Percentiles rank a stretch among this genome's conserved stretches.
These are phyloP conservation scores for Holacanthella duospinosa DNA, from an alignment of 2,888 invertebrate genomes.

Conservation along the genomic window DNA sequence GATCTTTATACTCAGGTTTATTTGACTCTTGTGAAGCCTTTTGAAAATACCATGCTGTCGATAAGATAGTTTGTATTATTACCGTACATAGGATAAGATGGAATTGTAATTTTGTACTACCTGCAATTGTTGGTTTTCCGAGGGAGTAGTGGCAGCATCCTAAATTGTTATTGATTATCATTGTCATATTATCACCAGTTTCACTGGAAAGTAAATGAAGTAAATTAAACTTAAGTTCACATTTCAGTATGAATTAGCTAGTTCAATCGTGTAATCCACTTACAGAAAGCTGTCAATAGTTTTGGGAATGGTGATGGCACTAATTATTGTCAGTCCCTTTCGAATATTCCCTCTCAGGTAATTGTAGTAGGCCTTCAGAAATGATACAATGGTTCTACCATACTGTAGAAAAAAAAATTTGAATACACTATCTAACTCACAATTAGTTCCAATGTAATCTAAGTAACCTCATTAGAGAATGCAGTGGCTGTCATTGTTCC, in stretches of 20 bases:
- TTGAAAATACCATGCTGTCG: constrained; percentile 62
- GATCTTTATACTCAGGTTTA: constrained; percentile 19
- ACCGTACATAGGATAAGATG: no score
- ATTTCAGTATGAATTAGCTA: no score
- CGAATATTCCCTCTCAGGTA: constrained; percentile 54
- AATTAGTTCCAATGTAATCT: no score
- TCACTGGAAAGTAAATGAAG: constrained; percentile 42
- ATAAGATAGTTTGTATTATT: no score
- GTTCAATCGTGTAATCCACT: constrained; percentile 11
- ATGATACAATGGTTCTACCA: constrained; percentile 44
- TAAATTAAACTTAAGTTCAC: constrained; percentile 8
- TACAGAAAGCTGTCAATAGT: constrained; percentile 15
- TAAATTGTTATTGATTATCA: constrained; percentile 67
- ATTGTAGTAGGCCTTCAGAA: constrained; percentile 54
- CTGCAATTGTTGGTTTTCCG: constrained; percentile 67
- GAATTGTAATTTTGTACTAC: no score
- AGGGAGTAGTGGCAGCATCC: constrained; percentile 69
- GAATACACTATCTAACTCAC: no score
- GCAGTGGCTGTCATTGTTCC: constrained; percentile 11
- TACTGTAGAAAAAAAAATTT: constrained; percentile 1
- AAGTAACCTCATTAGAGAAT: constrained; percentile 3
- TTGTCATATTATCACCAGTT: constrained; percentile 52
- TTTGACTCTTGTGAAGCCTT: constrained; percentile 66
- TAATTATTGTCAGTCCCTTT: constrained; percentile 52
- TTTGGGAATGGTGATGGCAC: constrained; percentile 5